phyloP scores from a whole-genome alignment of 2,113 vertebrate genomes.

The Microtus montanus region DNA sequence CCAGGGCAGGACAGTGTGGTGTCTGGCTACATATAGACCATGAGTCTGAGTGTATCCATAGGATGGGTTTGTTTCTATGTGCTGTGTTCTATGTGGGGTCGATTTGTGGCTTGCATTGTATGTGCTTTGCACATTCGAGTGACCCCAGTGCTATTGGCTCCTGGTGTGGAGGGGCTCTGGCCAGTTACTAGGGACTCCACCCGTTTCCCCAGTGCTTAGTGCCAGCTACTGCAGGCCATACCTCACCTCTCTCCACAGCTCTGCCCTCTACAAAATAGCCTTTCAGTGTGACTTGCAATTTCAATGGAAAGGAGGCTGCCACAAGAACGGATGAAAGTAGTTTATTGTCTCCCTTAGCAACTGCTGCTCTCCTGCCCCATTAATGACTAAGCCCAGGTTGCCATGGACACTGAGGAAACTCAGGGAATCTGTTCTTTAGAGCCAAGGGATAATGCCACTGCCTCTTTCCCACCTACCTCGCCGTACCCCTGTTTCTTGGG shows the following conservation, averaged over 20 bases:
- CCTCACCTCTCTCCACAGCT: not conserved
- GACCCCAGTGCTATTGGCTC: not conserved
- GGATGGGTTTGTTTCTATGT: not conserved
- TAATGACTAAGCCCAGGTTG: constrained; percentile 84
- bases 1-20: not conserved
- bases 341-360: constrained; percentile 88
- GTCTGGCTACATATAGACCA: not conserved
- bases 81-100: not conserved
- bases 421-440: not conserved
- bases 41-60: not conserved
- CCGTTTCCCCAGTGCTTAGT: not conserved
- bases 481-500: constrained; percentile 14
- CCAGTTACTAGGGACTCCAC: not conserved
- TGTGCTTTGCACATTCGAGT: not conserved
- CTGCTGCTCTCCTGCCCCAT: constrained; percentile 81
- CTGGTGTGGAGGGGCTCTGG: not conserved
- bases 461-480: not conserved
- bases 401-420: constrained; percentile 81
- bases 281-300: constrained; percentile 50
- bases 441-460: not conserved
- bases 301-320: constrained; percentile 25
- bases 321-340: constrained; percentile 75
- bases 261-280: not conserved
- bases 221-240: not conserved
- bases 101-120: not conserved